Percentiles rank a stretch among this genome's conserved stretches.
phyloP scores from a whole-genome alignment of 2,888 invertebrate species.

The Amiota mariae region DNA sequence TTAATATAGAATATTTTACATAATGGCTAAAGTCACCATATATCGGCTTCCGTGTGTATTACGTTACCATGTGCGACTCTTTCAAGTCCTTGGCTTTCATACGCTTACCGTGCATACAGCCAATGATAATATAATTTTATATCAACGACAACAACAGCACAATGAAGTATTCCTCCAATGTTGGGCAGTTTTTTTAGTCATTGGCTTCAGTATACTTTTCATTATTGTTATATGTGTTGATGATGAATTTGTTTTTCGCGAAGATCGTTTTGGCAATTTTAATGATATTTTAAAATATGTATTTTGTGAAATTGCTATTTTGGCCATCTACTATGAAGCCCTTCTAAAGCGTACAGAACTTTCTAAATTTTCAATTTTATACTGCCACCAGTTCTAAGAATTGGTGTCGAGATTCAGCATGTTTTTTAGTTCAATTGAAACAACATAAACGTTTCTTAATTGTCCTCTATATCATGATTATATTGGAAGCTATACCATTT shows the following conservation, averaged over 20 bases:
- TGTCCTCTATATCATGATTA: slow-evolving; percentile 45
- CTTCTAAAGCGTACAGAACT: slow-evolving; percentile 42
- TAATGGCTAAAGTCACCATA: too few species aligned
- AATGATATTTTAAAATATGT: slow-evolving; percentile 59
- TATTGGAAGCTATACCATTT: slow-evolving; percentile 39
- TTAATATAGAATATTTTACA: too few species aligned
- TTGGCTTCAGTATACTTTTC: slow-evolving; percentile 38
- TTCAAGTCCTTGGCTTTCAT: slow-evolving; percentile 61
- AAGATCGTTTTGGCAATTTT: slow-evolving; percentile 55
- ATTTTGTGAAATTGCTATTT: slow-evolving; percentile 52
- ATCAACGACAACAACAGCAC: background rate
- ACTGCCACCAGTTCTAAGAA: slow-evolving; percentile 24
- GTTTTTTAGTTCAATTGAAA: slow-evolving; percentile 30
- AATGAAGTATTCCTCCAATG: slow-evolving; percentile 34
- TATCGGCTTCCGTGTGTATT: slow-evolving; percentile 40
- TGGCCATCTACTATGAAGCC: slow-evolving; percentile 55
- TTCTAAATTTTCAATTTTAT: slow-evolving; percentile 51
- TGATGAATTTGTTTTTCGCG: slow-evolving; percentile 50
- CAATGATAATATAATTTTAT: background rate
- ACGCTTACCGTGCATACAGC: slow-evolving; percentile 45
- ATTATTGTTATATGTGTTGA: slow-evolving; percentile 44
- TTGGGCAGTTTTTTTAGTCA: slow-evolving; percentile 52
- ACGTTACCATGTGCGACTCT: slow-evolving; percentile 54
- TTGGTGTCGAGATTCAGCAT: slow-evolving; percentile 14
- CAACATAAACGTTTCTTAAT: slow-evolving; percentile 51